phyloP scores from a whole-genome alignment of 2,797 vertebrate species.

The Bufotes viridis region DNA sequence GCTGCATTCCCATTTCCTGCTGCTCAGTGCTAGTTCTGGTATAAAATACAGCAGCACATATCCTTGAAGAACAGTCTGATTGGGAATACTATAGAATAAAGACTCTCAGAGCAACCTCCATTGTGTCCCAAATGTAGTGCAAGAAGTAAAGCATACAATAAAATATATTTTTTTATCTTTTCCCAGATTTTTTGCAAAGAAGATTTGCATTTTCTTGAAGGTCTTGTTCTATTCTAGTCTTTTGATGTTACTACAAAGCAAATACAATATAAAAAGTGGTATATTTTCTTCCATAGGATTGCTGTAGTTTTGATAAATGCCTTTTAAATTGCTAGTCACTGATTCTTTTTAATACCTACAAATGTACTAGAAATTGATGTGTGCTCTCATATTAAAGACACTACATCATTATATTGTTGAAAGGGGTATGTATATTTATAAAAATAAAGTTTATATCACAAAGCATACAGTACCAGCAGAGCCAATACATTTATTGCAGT shows the following conservation, averaged over 20 bases:
- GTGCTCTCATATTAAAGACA: background rate
- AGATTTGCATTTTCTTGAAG: conserved; percentile 49
- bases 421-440: background rate
- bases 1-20: background rate
- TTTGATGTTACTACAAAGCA: conserved; percentile 27
- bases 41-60: background rate
- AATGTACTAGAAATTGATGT: background rate
- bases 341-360: background rate
- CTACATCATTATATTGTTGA: no score
- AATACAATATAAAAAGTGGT: conserved; percentile 19
- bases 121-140: conserved; percentile 20
- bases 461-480: no score
- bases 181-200: background rate
- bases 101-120: conserved; percentile 24
- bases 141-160: background rate
- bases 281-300: conserved; percentile 35
- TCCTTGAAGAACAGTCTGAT: conserved; percentile 26
- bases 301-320: conserved; percentile 47
- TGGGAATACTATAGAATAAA: conserved; percentile 31
- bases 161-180: conserved; percentile 40
- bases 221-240: conserved; percentile 40
- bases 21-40: background rate
- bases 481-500: no score
- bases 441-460: background rate
- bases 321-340: background rate